Base-by-base conservation (phyloP, 1,140 invertebrate species). In the Geopemphigus sp. region DNA sequence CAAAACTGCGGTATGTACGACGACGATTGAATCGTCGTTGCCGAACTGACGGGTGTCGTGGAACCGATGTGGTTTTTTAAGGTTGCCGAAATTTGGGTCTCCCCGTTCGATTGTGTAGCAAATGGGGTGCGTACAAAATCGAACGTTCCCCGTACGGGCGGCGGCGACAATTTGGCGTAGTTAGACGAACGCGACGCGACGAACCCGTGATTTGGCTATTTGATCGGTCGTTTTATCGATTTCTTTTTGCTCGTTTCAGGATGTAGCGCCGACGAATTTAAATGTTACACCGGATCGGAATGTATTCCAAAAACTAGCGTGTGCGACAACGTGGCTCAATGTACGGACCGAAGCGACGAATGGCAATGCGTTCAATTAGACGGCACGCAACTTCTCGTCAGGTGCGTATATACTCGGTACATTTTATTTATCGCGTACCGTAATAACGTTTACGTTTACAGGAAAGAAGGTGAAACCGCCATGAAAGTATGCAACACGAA, bases 281-380 rank as follows among this genome's bases (percentile, higher is more conserved):
- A 88, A 84, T 90, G 89, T 82, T 81, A 86, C 81, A 86, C 86
- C 1, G 89, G 89, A 1, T 78, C 74, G 14, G 89, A 89, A 24
- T 91, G 90, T 83, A 86, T 91, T n/a, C 82, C 85, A 1, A 82
- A 84, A 29, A 82, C 84, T 3, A 85, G 88, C 82, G 82, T 88
- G 6, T 92, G 90, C 83, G 89, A 92, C 83, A 89, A 89, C 5
- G 84, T 88, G 32, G 85, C 86, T 54, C 87, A 92, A 57, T 91
- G 90, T 83, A 86, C 88, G 3, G 90, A 91, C 83, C 85, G 85
- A 56, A 91, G 89, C 3, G 90, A 91, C 82, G 90, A 91, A 85
- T 90, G 89, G 87, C 84, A 87, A 72, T 82, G 81, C 63, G 26
- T 82, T 68, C 61, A 56, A 39, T 50, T 68, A 5, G 61, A 78